These are phyloP conservation scores for Mandrillus leucophaeus DNA, from an alignment of 2,113 vertebrate genomes.

Conservation along the genomic window DNA sequence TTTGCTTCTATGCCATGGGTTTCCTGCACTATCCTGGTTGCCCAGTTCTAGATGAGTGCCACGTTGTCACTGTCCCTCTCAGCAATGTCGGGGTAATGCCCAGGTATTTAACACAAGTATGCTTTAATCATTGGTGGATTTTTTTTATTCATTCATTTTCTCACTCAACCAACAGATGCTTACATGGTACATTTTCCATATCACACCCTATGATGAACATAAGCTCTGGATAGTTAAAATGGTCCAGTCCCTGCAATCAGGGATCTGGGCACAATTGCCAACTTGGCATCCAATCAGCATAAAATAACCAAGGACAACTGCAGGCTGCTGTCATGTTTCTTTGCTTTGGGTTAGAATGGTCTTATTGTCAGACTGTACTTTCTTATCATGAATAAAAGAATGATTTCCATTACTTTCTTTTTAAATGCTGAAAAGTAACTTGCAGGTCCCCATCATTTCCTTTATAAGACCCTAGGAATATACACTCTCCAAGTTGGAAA, in stretches of 20 bases:
- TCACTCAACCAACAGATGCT: not conserved
- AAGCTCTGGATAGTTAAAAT: not conserved
- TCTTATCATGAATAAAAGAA: not conserved
- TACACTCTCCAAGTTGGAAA: not conserved
- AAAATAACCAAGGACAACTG: not conserved
- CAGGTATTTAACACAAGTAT: not conserved
- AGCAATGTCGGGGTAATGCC: not conserved
- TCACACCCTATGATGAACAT: accelerated
- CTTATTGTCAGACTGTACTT: not conserved
- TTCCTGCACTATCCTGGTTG: not conserved
- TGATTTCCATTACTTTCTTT: not conserved
- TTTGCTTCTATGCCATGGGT: not conserved
- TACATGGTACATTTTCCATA: not conserved
- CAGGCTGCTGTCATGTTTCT: not conserved
- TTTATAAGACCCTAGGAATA: not conserved
- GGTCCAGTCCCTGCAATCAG: not conserved
- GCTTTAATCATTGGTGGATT: not conserved
- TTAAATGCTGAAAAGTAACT: not conserved
- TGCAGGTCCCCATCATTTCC: not conserved
- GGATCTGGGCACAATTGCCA: not conserved
- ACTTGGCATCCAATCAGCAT: not conserved
- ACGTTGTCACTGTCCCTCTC: not conserved
- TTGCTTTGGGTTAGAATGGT: not conserved
- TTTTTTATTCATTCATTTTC: not conserved
- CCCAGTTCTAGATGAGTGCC: not conserved